Evolutionary conservation across 2,113 vertebrate genomes (phyloP).

Genomic region (Orientallactaga bullata): DNA sequence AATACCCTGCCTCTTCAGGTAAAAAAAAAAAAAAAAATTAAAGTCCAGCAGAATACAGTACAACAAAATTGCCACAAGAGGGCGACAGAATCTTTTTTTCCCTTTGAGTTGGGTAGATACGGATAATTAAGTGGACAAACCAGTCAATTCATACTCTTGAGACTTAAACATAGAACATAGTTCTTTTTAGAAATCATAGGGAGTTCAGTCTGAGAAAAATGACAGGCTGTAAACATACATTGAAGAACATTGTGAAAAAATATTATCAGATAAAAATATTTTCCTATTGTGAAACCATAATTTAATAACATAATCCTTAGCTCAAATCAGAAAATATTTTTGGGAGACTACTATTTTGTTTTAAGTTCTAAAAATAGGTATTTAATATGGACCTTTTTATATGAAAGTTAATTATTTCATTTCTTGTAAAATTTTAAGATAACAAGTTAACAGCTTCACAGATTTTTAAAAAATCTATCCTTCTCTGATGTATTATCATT

Average conservation of each 20-base stretch:
- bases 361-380: neutral
- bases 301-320: slow-evolving; percentile 35
- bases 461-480: neutral
- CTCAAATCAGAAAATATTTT: slow-evolving; percentile 59
- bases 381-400: neutral
- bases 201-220: slow-evolving; percentile 37
- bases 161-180: slow-evolving; percentile 56
- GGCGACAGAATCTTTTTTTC: slow-evolving; percentile 60
- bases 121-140: slow-evolving; percentile 12
- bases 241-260: slow-evolving; percentile 16
- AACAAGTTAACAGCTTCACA: neutral
- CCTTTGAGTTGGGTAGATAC: neutral
- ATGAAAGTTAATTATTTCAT: slow-evolving; percentile 51
- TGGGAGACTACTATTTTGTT: neutral
- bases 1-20: neutral
- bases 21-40: neutral
- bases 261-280: slow-evolving; percentile 34
- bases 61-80: slow-evolving; percentile 68
- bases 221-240: slow-evolving; percentile 36
- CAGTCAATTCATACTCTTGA: neutral
- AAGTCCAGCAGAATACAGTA: neutral
- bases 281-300: slow-evolving; percentile 45
- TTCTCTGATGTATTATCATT: neutral
- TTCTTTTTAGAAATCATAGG: slow-evolving; percentile 20
- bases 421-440: slow-evolving; percentile 39